Percentiles rank a stretch among this genome's conserved stretches.
These are phyloP conservation scores for Drosophila miranda DNA, from an alignment of 1,140 invertebrate species.

Conservation along the genomic window DNA sequence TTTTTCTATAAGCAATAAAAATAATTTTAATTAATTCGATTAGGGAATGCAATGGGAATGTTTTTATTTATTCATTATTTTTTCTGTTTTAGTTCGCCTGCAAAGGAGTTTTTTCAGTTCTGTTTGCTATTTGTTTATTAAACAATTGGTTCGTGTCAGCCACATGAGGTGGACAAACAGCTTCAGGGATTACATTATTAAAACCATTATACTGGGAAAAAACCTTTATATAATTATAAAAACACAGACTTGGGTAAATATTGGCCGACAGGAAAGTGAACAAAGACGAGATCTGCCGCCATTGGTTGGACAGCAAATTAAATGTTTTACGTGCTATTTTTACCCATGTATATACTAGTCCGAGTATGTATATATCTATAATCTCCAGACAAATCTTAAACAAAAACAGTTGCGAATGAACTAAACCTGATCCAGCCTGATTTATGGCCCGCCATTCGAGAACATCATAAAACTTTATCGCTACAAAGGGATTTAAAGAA, in stretches of 20 bases:
- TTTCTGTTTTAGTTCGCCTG: neutral
- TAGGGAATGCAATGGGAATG: slow-evolving; percentile 28
- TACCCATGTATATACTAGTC: no score
- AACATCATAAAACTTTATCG: no score
- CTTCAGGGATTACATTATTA: slow-evolving; percentile 42
- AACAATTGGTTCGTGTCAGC: slow-evolving; percentile 22
- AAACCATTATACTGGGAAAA: neutral
- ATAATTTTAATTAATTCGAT: slow-evolving; percentile 56
- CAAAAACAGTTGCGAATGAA: no score
- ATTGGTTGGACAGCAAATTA: slow-evolving; percentile 38
- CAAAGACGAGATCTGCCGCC: slow-evolving; percentile 9
- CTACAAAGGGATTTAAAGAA: no score
- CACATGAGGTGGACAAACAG: slow-evolving; percentile 12
- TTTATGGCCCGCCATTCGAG: no score
- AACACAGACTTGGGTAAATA: slow-evolving; percentile 21
- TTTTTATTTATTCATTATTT: slow-evolving; percentile 13
- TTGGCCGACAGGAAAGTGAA: slow-evolving; percentile 17
- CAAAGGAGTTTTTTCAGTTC: slow-evolving; percentile 9
- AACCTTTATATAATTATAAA: slow-evolving; percentile 25
- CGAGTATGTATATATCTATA: no score
- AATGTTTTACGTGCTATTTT: slow-evolving; percentile 16
- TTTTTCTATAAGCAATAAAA: slow-evolving; percentile 15
- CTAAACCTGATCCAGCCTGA: no score
- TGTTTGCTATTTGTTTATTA: slow-evolving; percentile 44
- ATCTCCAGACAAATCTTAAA: no score